Percentiles rank a stretch among this genome's conserved stretches.
These are phyloP conservation scores for Drosophila macrospina DNA, from an alignment of 2,888 invertebrate genomes.

Conservation along the genomic window DNA sequence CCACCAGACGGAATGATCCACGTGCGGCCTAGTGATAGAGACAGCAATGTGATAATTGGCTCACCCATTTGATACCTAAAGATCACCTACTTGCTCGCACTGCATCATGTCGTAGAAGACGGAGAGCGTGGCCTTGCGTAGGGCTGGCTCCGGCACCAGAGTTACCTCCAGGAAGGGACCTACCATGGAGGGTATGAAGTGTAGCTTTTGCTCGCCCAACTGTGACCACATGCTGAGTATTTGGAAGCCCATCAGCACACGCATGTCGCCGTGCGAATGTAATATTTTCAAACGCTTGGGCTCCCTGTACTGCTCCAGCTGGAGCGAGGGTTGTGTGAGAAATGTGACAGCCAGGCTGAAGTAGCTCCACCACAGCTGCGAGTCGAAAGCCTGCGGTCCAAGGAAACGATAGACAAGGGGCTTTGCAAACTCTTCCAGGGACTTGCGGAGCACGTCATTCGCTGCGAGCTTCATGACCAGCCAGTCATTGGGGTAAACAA, in stretches of 20 bases:
- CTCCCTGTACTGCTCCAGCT: constrained; percentile 93
- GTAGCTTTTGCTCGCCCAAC: constrained; percentile 93
- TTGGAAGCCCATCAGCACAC: constrained; percentile 96
- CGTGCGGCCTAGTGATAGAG: constrained; percentile 86
- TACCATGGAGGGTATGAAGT: constrained; percentile 96
- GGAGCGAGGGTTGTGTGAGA: constrained; percentile 92
- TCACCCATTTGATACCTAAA: neutral
- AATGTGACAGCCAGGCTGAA: constrained; percentile 93
- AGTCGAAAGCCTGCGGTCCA: constrained; percentile 91
- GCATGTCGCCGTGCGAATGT: constrained; percentile 94
- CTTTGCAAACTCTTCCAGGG: constrained; percentile 94
- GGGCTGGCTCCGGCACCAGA: constrained; percentile 93
- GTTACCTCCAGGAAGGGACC: constrained; percentile 97
- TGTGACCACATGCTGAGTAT: constrained; percentile 96
- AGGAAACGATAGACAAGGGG: constrained; percentile 94
- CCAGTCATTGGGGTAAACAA: constrained; percentile 94
- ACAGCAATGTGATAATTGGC: neutral
- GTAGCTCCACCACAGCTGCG: constrained; percentile 91
- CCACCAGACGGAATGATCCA: constrained; percentile 95
- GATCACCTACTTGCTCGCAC: constrained; percentile 88
- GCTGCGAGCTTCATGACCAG: constrained; percentile 94
- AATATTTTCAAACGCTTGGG: constrained; percentile 91
- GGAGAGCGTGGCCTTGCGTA: constrained; percentile 95
- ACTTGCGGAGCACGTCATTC: constrained; percentile 93
- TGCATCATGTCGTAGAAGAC: constrained; percentile 98